phyloP scores from a whole-genome alignment of 2,888 invertebrate species.

The Epistrophella euchroma region DNA sequence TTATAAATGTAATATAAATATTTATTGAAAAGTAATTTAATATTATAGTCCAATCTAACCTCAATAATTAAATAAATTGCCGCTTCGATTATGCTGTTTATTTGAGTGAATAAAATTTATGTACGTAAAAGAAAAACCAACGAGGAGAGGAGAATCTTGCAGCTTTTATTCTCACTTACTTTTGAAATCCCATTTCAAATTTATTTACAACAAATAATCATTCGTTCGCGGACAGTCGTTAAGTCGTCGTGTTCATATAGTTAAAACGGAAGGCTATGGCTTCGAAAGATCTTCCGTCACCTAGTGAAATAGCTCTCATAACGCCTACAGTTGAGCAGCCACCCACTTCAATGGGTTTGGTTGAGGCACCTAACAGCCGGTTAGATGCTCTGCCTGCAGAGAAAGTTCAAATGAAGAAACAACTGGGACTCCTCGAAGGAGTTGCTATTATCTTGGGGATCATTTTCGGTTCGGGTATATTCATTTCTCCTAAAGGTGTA shows the following conservation, averaged over 20 bases:
- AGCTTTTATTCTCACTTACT: neutral
- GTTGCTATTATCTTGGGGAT: conserved; percentile 97
- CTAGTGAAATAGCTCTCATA: conserved; percentile 83
- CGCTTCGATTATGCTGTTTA: neutral
- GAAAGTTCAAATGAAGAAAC: conserved; percentile 92
- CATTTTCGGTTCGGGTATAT: conserved; percentile 98
- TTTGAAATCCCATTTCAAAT: neutral
- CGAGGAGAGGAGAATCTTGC: neutral
- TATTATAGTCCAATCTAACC: conserved; percentile 13
- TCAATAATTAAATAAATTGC: neutral
- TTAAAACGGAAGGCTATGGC: conserved; percentile 77
- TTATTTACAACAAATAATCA: neutral
- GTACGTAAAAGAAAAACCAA: neutral
- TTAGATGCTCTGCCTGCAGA: conserved; percentile 78
- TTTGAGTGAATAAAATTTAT: neutral
- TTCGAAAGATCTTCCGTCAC: conserved; percentile 79
- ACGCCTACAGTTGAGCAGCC: conserved; percentile 80
- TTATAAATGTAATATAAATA: neutral
- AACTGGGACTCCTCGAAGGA: conserved; percentile 94
- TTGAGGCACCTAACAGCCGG: conserved; percentile 13
- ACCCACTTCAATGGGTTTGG: conserved; percentile 64
- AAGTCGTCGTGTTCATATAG: conserved; percentile 2
- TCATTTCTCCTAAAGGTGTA: conserved; percentile 97
- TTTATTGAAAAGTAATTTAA: neutral
- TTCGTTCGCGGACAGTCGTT: conserved; percentile 13